Percentiles rank a stretch among this genome's conserved stretches.
These are phyloP conservation scores for Aix galericulata DNA, from an alignment of 2,113 vertebrate species.

Conservation along the genomic window DNA sequence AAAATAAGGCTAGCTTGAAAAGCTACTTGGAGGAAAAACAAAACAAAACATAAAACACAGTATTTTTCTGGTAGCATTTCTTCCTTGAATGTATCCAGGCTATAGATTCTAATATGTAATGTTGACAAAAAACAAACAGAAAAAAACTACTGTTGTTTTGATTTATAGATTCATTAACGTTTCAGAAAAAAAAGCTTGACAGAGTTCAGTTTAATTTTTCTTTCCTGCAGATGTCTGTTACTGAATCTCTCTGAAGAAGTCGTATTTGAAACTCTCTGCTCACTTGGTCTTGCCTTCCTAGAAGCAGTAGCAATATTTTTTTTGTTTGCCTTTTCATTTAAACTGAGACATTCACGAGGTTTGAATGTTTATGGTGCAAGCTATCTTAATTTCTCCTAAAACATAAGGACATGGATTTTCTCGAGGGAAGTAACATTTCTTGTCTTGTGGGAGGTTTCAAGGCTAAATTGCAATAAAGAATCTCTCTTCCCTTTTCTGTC, in stretches of 20 bases:
- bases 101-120: not conserved
- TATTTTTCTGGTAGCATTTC: not conserved
- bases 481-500: not conserved
- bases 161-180: not conserved
- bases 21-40: not conserved
- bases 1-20: not conserved
- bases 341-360: not conserved
- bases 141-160: not conserved
- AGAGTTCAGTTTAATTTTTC: not conserved
- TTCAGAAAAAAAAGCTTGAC: not conserved
- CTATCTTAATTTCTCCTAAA: not conserved
- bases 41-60: rapidly evolving
- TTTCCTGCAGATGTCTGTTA: not conserved
- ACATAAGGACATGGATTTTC: not conserved
- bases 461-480: not conserved
- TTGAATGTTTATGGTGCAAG: not conserved
- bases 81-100: not conserved
- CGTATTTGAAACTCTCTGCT: not conserved
- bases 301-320: not conserved
- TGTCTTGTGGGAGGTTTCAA: not conserved
- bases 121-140: not conserved
- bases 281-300: not conserved
- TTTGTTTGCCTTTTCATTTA: not conserved
- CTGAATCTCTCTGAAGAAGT: not conserved
- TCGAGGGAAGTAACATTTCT: not conserved